Base-by-base conservation (phyloP, 2,888 invertebrate species). In the Leptinotarsa haldemani region DNA sequence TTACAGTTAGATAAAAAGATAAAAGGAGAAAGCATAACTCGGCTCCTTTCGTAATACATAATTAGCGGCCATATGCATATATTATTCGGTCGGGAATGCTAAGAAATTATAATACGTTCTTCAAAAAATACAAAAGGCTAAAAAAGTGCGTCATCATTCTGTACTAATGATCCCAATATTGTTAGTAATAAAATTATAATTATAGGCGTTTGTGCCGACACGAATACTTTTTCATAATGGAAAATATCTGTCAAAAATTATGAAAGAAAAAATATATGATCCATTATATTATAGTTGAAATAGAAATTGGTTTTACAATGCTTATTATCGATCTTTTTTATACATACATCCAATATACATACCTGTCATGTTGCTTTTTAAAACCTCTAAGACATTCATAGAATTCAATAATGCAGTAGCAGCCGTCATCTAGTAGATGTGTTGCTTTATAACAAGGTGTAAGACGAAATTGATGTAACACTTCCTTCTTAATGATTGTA, bases 161-260 rank as follows among this genome's bases (percentile, higher is more conserved):
- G 48, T 70, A 78, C 76, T 78, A 78, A 78, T 78, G 78, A 78
- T 76, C 76, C 70, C 72, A 72, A 77, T 74, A 74, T 77, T 77
- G 77, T 77, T 77, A 69, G 77, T 74, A 77, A 77, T 77, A 75
- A 78, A 78, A 75, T 78, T 78, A 78, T 78, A 78, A 78, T 78
- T 77, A 78, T 74, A 78, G 74, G 71, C 74, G 74, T 70, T 65
- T 67, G 70, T 70, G 75, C 73, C 78, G 78, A 74, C 78, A 74
- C 75, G 71, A 46, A 75, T 73, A 71, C 69, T 64, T 71, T 73
- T 66, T 70, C 61, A 74, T 77, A 74, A 76, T 74, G 71, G 71
- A 71, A 71, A 71, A 71, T 74, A 72, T 74, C 69, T 76, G 76
- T 76, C 73, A 74, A 76, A 76, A 76, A 74, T 74, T 70, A 73